Evolutionary conservation across 2,113 vertebrate species (phyloP).

Genomic region (Eublepharis macularius): DNA sequence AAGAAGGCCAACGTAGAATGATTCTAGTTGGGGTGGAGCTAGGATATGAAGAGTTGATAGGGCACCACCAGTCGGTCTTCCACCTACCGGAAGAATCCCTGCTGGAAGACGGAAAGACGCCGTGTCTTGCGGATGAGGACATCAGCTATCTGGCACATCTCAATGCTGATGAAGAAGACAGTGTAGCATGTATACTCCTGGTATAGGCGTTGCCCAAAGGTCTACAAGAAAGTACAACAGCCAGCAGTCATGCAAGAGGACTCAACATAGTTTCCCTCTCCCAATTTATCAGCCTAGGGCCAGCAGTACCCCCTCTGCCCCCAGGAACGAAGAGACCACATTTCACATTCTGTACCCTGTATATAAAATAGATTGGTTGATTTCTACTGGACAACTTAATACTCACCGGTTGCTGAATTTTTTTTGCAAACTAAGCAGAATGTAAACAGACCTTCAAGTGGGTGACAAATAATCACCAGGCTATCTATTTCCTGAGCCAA

Average conservation of each 20-base stretch:
- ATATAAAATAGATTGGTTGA: neutral
- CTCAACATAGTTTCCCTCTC: too few relatives aligned
- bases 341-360: neutral
- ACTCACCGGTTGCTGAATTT: too few relatives aligned
- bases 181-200: constrained; percentile 87
- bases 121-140: constrained; percentile 88
- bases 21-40: neutral
- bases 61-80: fast-evolving
- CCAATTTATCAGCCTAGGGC: neutral
- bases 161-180: constrained; percentile 87
- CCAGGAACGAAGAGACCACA: neutral
- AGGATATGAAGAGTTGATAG: neutral
- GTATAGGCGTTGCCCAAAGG: constrained; percentile 81
- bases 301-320: neutral
- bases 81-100: constrained; percentile 84
- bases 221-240: constrained; percentile 54
- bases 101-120: constrained; percentile 85
- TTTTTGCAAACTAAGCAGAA: too few relatives aligned
- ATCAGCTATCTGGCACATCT: constrained; percentile 87
- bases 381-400: too few relatives aligned
- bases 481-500: too few relatives aligned
- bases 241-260: too few relatives aligned
- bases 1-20: neutral
- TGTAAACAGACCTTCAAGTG: too few relatives aligned
- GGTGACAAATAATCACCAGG: too few relatives aligned